A percentile compares a stretch with the other conserved stretches of the same genome.
These are phyloP conservation scores for Pachliopta kotzebuea DNA, from an alignment of 2,888 invertebrate species.

Conservation along the genomic window DNA sequence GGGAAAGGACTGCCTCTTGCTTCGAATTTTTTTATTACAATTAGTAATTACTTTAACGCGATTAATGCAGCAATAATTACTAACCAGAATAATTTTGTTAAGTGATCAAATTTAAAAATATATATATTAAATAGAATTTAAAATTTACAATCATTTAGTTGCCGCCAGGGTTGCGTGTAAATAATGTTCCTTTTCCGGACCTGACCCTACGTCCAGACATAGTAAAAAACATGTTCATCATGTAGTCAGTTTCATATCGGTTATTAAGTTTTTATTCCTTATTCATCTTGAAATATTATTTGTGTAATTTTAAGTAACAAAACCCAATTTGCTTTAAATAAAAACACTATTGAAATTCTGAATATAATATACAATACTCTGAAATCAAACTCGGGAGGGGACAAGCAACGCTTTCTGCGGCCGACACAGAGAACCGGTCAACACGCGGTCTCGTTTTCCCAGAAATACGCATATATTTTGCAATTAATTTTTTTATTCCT, in stretches of 20 bases:
- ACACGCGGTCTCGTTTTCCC: slow-evolving; percentile 34
- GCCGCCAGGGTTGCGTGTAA: slow-evolving; percentile 5
- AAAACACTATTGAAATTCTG: neutral
- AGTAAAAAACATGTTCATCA: no score
- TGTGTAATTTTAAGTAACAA: no score
- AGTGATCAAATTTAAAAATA: neutral
- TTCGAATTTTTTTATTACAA: no score
- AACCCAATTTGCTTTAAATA: no score
- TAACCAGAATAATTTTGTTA: no score
- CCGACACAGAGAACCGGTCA: slow-evolving; percentile 41
- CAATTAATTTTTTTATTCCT: slow-evolving; percentile 54
- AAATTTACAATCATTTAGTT: no score
- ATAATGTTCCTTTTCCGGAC: slow-evolving; percentile 16
- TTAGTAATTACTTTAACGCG: no score
- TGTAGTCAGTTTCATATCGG: no score
- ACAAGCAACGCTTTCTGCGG: slow-evolving; percentile 31
- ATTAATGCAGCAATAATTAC: no score
- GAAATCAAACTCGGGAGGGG: slow-evolving; percentile 31
- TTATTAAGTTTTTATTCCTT: neutral
- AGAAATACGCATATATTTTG: slow-evolving; percentile 35
- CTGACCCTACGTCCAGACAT: neutral
- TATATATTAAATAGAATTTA: neutral
- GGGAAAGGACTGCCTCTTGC: no score
- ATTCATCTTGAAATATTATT: no score
- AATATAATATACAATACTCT: neutral